Evolutionary conservation across 2,888 invertebrate species (phyloP), one percentile per base, ranked within the genome.

Genomic region (Quadroppia sp.): DNA sequence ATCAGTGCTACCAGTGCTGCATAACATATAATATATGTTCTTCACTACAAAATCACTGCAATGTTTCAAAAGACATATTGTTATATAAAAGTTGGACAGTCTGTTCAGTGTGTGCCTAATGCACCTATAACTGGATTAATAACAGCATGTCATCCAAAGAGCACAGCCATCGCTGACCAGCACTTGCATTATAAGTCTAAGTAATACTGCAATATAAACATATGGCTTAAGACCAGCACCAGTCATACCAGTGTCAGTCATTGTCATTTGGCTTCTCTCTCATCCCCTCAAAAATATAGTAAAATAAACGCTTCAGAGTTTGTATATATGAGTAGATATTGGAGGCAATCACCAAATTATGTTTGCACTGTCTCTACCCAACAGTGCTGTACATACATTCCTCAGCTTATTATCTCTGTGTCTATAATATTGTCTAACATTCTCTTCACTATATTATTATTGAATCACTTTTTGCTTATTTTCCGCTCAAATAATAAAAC

Each of bases 41-140:
- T 56, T 56, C n/a, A 56, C 25, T 56, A 1, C n/a, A 50, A 50
- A 50, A 50, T 50, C 50, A 50, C n/a, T 50, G 13, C 15, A 56
- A 9, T 30, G 15, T 56, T 28, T 15, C 28, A 28, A 56, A 9
- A 56, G 25, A 56, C 56, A 50, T 50, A 50, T 50, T 50, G n/a
- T 50, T 50, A 50, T 50, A 50, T 36, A 36, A 36, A 36, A 36
- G 36, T 36, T 48, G 48, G 48, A 11, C 17, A 9, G 11, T n/a
- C 48, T 48, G 25, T 9, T 56, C 15, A 9, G 25, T 6, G 9
- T 28, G 15, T 25, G 45, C 20, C 77, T 77, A 77, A 77, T 77
- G 76, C 77, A 76, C 75, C 77, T 74, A 75, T 77, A 77, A 76
- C 75, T 76, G 77, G 76, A 77, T 77, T 77, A 77, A 77, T 77